Base-by-base conservation (phyloP, 2,113 vertebrate species). In the Etheostoma spectabile region DNA sequence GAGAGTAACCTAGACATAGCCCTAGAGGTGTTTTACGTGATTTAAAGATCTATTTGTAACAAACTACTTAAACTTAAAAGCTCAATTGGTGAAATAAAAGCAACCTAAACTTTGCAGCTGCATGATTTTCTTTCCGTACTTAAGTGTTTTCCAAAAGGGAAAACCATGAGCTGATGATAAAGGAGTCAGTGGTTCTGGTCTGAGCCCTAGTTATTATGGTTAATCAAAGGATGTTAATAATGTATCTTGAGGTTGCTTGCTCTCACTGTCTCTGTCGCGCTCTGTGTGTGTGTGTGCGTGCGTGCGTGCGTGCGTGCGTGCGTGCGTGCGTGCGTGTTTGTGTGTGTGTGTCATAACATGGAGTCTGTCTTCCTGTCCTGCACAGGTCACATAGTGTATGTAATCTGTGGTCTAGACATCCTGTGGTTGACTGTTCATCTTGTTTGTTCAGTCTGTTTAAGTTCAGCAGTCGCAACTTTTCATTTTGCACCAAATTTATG, bases 391-490 rank as follows among this genome's bases (percentile, higher is more conserved):
- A 84, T 56, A 82, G 64, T 38, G 48, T 46, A 65, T 88, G 64
- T 74, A 78, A 80, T 85, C 82, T 88, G 88, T 76, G 86, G 83
- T 88, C 87, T 68, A 89, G 74, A 86, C 87, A 83, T 89, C 80
- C 80, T 82, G 82, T 53, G 83, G 83, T 30, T 52, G 48, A 72
- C 74, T 21, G 45, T 53, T 61, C 64, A 63, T 66, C 66, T 55
- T 74, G 64, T 52, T 77, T 77, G 55, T 80, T 61, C n/a, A n/a
- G n/a, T n/a, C 77, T 56, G 65, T 59, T 27, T 77, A 60, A 45
- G 45, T 27, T 51, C 11, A 30, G 48, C n/a, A 55, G 1, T 8
- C 21, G 46, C 33, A 33, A 4, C 21, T 56, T 74, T 73, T 21
- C 18, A 70, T 77, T 68, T 60, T 56, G 16, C 0, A 60, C 22